Percentiles rank a stretch among this genome's conserved stretches.
These are phyloP conservation scores for Caranx melampygus DNA, from an alignment of 2,113 vertebrate species.

Conservation along the genomic window DNA sequence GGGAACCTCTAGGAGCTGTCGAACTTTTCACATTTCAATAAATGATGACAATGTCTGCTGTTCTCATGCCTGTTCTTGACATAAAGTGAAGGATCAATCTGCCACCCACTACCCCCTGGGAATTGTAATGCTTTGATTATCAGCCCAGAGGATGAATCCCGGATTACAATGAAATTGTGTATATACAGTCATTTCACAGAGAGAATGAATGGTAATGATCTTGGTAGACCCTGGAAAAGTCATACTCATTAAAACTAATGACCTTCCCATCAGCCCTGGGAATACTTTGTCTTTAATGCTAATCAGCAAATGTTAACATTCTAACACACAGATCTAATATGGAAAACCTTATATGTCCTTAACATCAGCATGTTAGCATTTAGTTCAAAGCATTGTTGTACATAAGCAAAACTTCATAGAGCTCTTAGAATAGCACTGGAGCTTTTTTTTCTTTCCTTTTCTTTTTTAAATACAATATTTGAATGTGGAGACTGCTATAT, in stretches of 20 bases:
- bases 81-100: neutral
- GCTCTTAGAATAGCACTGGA: neutral
- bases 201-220: neutral
- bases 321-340: neutral
- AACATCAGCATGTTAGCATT: neutral
- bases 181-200: neutral
- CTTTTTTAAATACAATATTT: neutral
- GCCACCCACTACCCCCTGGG: no score
- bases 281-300: neutral
- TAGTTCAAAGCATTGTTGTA: neutral
- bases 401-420: neutral
- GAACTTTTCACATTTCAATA: neutral
- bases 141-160: neutral
- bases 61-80: neutral
- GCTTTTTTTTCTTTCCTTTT: neutral
- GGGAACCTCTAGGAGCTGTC: slow-evolving; percentile 11
- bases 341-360: neutral
- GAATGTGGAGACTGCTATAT: neutral
- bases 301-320: neutral
- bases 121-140: no score
- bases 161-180: neutral
- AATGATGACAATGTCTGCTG: neutral
- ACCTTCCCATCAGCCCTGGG: neutral
- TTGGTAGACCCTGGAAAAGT: neutral
- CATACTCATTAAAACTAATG: neutral